Percentiles rank a stretch among this genome's conserved stretches.
These are phyloP conservation scores for Karalla daura DNA, from an alignment of 2,797 vertebrate species.

Conservation along the genomic window DNA sequence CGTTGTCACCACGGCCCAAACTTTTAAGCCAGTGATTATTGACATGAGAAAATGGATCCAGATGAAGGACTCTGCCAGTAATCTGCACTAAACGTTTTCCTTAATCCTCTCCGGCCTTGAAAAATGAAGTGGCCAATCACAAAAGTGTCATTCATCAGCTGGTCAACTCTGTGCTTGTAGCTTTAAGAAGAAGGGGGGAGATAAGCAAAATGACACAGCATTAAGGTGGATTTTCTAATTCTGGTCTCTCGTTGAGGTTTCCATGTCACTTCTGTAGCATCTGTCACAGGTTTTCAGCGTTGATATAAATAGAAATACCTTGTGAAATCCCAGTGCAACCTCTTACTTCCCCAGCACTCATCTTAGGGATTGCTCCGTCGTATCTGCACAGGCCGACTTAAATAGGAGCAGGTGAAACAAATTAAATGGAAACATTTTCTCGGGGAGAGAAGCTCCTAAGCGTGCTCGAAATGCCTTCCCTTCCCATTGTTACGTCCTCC, in stretches of 20 bases:
- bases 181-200: background rate
- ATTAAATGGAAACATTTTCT: background rate
- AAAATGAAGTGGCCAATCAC: constrained; percentile 30
- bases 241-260: background rate
- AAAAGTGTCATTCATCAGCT: constrained; percentile 9
- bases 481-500: background rate
- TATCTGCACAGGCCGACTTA: background rate
- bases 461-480: background rate
- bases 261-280: background rate
- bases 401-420: background rate
- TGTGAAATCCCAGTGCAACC: background rate
- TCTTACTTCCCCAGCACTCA: background rate
- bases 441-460: background rate
- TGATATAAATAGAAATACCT: background rate
- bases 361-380: background rate
- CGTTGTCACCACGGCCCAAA: constrained; percentile 7
- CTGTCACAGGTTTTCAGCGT: constrained; percentile 9
- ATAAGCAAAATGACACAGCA: constrained; percentile 11
- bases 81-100: constrained; percentile 54
- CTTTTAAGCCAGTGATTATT: constrained; percentile 41
- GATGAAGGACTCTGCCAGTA: constrained; percentile 46
- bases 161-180: constrained; percentile 10
- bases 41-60: constrained; percentile 48
- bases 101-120: constrained; percentile 43
- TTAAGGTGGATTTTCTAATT: constrained; percentile 20